Evolutionary conservation across 2,888 invertebrate species (phyloP), one percentile per base, ranked within the genome.

Genomic region (Catocala sponsa): DNA sequence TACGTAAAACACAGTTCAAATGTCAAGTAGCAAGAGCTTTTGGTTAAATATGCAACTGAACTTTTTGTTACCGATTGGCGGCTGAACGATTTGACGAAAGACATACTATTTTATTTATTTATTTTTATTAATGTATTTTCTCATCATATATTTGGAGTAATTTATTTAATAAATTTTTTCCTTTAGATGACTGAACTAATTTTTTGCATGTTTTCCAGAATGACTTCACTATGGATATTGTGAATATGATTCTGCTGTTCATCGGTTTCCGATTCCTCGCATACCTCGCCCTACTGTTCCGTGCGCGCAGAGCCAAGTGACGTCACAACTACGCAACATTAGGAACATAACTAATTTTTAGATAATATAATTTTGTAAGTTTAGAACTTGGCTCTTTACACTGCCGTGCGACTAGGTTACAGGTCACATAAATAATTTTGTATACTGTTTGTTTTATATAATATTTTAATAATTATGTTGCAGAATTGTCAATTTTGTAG

Each of bases 261-360:
- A 79, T 97, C 15, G 96, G 95, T 0, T 98, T 98, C 87, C 91
- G 98, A 65, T 84, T 97, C 9, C 85, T 97, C 6, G 98, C 98
- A 0, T 98, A 97, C 90, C 83, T 98, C 48, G 96, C 97, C 0
- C 91, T 98, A 0, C 87, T 98, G 7, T 87, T 95, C 75, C 96
- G 97, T 82, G 96, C 97, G 13, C 95, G 95, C 52, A 94, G 96
- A 33, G 95, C 94, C 53, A 96, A 96, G 73, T 96, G 86, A 88
- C 56, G 10, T 10, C 7, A 51, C 46, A 2, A 25, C 25, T 25
- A 25, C 0, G 2, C 25, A 48, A 32, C n/a, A 9, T 48, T 48
- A 48, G 48, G 48, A 2, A 5, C n/a, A 13, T 33, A 7, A 33
- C 33, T 48, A 48, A 33, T 48, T 48, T n/a, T 11, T n/a, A 25